Evolutionary conservation across 2,797 vertebrate genomes (phyloP).

Genomic region (Halcyon badia): DNA sequence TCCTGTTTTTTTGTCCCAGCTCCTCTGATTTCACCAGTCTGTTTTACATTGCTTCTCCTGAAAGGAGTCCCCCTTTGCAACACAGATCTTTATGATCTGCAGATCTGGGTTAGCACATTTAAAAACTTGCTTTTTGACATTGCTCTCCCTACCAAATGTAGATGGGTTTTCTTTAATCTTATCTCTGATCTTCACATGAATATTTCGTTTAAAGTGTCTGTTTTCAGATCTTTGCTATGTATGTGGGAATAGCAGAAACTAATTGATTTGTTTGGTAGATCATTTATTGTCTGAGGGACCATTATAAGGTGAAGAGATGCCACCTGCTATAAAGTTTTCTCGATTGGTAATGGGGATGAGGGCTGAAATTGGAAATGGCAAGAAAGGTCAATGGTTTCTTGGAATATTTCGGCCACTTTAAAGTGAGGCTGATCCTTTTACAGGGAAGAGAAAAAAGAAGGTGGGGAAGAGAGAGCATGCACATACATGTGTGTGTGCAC

Average conservation of each 20-base stretch:
- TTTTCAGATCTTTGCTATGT: not conserved
- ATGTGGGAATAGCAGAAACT: not conserved
- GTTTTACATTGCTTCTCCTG: not conserved
- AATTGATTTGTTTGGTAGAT: not conserved
- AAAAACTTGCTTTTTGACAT: not conserved
- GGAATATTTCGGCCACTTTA: not conserved
- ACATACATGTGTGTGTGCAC: accelerated
- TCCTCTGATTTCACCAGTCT: not conserved
- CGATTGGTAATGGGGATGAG: not conserved
- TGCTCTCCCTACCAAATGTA: not conserved
- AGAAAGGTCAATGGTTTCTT: not conserved
- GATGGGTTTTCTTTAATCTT: not conserved
- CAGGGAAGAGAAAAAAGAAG: not conserved
- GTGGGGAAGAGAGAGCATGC: accelerated
- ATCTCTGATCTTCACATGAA: not conserved
- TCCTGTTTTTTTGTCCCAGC: not conserved
- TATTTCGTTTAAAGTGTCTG: not conserved
- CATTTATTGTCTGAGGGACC: not conserved
- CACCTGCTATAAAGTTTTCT: not conserved
- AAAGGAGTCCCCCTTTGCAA: not conserved
- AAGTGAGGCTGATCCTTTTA: not conserved
- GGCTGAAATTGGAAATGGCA: not conserved
- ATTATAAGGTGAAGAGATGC: constrained; percentile 18
- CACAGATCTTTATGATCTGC: not conserved
- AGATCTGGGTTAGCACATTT: not conserved